Evolutionary conservation across 64 coral and sea anemone genomes (phyloP).

Genomic region (Exaiptasia diaphana): DNA sequence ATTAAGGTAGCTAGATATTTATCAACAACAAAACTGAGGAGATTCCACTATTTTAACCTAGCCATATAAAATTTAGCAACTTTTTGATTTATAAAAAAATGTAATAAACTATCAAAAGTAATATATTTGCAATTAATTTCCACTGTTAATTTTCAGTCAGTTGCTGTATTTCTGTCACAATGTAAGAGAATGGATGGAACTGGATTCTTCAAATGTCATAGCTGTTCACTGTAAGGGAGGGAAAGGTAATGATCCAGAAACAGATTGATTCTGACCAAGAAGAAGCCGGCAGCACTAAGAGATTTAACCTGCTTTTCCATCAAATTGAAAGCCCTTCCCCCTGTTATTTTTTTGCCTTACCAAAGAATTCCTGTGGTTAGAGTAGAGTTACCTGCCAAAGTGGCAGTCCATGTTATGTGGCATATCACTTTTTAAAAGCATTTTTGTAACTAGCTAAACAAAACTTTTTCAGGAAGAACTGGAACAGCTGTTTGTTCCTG

Average conservation of each 20-base stretch:
- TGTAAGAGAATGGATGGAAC: constrained; percentile 87
- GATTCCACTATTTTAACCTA: not conserved
- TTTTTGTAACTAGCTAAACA: too few species aligned
- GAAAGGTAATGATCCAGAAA: constrained; percentile 54
- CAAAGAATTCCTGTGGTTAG: too few species aligned
- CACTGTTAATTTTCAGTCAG: constrained; percentile 77
- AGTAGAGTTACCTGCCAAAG: too few species aligned
- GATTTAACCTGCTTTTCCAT: too few species aligned
- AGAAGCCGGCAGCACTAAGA: too few species aligned
- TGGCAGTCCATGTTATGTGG: too few species aligned
- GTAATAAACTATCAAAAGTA: too few species aligned
- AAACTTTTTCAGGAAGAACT: constrained; percentile 87
- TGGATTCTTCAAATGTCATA: constrained; percentile 82
- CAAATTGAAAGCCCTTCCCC: too few species aligned
- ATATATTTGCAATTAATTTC: too few species aligned
- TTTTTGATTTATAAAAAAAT: not conserved
- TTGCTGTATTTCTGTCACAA: constrained; percentile 96
- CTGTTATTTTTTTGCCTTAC: too few species aligned
- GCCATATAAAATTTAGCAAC: not conserved
- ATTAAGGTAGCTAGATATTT: constrained; percentile 38
- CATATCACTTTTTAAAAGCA: too few species aligned
- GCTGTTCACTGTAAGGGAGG: constrained; percentile 98
- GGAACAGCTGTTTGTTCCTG: constrained; percentile 94
- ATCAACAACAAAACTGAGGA: too few species aligned
- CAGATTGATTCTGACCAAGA: not conserved